These are phyloP conservation scores for Trypoxylon attenuatum DNA, from an alignment of 2,888 invertebrate genomes.

Conservation along the genomic window DNA sequence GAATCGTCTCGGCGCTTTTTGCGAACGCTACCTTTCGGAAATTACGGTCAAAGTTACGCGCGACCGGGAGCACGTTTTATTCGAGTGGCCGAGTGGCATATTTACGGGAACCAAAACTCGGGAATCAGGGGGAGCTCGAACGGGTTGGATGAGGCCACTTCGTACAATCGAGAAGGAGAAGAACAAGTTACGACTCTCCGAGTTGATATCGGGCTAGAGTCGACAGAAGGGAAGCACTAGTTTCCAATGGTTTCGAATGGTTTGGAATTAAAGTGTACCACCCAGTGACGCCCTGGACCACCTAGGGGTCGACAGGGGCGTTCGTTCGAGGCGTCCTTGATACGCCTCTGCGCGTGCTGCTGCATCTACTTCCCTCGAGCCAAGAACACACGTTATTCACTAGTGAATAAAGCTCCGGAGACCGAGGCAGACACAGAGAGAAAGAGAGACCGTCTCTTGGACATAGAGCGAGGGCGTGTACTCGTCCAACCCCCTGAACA, in stretches of 20 bases:
- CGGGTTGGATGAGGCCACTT: neutral
- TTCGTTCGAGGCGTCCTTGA: slow-evolving; percentile 64
- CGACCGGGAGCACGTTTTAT: neutral
- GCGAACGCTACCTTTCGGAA: neutral
- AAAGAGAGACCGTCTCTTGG: too few species aligned
- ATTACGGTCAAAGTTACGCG: slow-evolving; percentile 3
- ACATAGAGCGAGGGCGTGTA: slow-evolving; percentile 62
- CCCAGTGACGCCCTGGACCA: slow-evolving; percentile 73
- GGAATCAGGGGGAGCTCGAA: neutral
- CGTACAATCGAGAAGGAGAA: neutral
- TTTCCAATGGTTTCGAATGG: slow-evolving; percentile 4
- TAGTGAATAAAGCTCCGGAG: slow-evolving; percentile 43
- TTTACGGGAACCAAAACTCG: slow-evolving; percentile 1
- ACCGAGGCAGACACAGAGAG: too few species aligned
- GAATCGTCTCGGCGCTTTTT: slow-evolving; percentile 2
- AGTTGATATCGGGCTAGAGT: neutral
- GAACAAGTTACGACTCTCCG: neutral
- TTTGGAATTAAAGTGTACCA: slow-evolving; percentile 62
- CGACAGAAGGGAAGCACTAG: slow-evolving; percentile 29
- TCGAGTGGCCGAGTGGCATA: neutral
- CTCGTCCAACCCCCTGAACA: slow-evolving; percentile 24
- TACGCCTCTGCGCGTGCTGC: slow-evolving; percentile 71
- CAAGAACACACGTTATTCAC: slow-evolving; percentile 47
- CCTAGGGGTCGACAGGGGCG: slow-evolving; percentile 74
- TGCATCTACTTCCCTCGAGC: slow-evolving; percentile 50